Base-by-base conservation (phyloP, 2,113 vertebrate genomes). In the Odocoileus hemionus region DNA sequence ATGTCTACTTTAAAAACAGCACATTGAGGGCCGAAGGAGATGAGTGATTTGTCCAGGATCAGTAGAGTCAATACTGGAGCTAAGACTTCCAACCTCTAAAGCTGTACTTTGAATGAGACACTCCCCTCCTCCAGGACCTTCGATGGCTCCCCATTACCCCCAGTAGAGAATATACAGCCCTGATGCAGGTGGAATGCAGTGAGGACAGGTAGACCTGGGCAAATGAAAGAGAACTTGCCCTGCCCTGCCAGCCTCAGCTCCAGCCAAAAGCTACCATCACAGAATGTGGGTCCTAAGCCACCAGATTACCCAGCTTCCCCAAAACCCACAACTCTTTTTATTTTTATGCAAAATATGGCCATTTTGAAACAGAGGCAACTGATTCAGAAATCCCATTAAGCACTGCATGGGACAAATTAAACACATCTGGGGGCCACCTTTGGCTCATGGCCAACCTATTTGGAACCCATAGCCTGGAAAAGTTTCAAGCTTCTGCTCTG, bases 341-440 rank as follows among this genome's bases (percentile, higher is more conserved):
- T 70, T 94, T 88, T 82, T 83, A 80, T 39, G 52, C 33, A 94
- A 96, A 93, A 91, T 23, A 47, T 7, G 12, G 79, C 64, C 54
- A n/a, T 67, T 96, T 90, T n/a, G 19, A 91, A 91, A 82, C 43
- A 58, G 26, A 95, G 89, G 82, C 86, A 96, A 79, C 55, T 43
- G 28, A 74, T 57, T 94, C 4, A 11, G 85, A 85, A 86, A 86
- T n/a, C 52, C 33, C 21, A 11, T 23, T 23, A 85, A 76, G 55
- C 70, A 12, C 16, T 23, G 39, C 13, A 47, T 50, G 0, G 33
- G 36, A 39, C 80, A 82, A 57, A 89, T n/a, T 43, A 80, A 55
- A 45, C 11, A 36, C 50, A 52, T 28, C 11, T 33, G 5, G 26
- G 30, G n/a, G 1, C 25, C 36, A 17, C 2, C 2, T 36, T 55